These are phyloP conservation scores for Junonia oenone DNA, from an alignment of 2,888 invertebrate species.

Conservation along the genomic window DNA sequence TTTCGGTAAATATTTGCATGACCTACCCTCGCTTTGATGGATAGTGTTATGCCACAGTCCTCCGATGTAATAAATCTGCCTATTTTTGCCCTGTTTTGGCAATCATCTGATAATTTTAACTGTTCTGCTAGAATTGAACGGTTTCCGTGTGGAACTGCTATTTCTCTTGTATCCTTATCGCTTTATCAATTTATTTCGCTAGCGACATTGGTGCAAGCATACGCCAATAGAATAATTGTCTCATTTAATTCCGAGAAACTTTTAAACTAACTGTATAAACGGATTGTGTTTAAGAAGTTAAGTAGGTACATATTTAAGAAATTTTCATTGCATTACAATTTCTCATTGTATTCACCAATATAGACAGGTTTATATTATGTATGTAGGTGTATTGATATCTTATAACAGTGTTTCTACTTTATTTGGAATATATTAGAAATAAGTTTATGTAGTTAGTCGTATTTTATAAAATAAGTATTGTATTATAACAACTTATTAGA, in stretches of 20 bases:
- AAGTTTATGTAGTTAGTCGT: too few species aligned
- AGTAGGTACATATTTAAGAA: too few species aligned
- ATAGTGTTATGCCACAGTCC: conserved; percentile 20
- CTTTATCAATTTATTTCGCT: conserved; percentile 35
- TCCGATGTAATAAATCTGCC: conserved; percentile 36
- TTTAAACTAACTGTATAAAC: not conserved
- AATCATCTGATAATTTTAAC: conserved; percentile 48
- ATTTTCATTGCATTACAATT: too few species aligned
- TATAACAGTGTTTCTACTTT: too few species aligned
- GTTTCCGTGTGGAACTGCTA: conserved; percentile 53
- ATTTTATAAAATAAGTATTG: too few species aligned
- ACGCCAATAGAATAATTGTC: not conserved
- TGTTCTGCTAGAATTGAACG: conserved; percentile 27
- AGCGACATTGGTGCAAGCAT: conserved; percentile 6
- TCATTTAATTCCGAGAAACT: not conserved
- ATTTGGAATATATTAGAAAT: too few species aligned
- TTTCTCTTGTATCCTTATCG: conserved; percentile 49
- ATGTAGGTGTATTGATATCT: too few species aligned
- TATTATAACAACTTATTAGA: too few species aligned
- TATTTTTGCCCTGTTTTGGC: conserved; percentile 33
- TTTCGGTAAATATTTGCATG: conserved; percentile 32
- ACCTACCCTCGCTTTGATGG: conserved; percentile 22
- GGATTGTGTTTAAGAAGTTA: too few species aligned
- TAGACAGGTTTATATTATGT: too few species aligned
- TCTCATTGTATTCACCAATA: too few species aligned